Percentiles rank a stretch among this genome's conserved stretches.
These are phyloP conservation scores for Linyphia triangularis DNA, from an alignment of 2,888 invertebrate genomes.

Conservation along the genomic window DNA sequence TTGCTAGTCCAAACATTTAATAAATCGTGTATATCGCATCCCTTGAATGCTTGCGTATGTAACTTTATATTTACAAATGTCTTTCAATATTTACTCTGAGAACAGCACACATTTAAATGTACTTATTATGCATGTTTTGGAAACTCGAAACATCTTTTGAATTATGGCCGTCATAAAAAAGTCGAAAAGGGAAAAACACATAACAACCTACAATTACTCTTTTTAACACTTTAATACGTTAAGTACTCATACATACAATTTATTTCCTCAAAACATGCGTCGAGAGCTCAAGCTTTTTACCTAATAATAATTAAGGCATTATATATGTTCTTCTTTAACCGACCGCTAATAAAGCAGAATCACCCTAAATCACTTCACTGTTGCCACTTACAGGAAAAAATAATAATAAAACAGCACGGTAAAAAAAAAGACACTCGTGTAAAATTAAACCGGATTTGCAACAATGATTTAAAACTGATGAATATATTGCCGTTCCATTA, in stretches of 20 bases:
- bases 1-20: too few relatives aligned
- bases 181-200: not conserved
- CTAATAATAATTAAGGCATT: constrained; percentile 61
- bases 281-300: constrained; percentile 20
- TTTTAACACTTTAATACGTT: constrained; percentile 47
- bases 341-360: constrained; percentile 43
- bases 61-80: not conserved
- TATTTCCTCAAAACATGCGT: constrained; percentile 15
- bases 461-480: constrained; percentile 72
- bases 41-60: not conserved
- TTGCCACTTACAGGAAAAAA: not conserved
- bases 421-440: constrained; percentile 35
- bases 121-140: not conserved
- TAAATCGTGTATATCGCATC: too few relatives aligned
- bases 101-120: not conserved
- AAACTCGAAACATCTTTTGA: constrained; percentile 2
- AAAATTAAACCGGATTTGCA: constrained; percentile 72
- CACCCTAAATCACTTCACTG: constrained; percentile 43
- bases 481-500: constrained; percentile 68
- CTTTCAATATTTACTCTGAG: not conserved
- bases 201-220: constrained; percentile 28
- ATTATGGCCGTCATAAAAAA: constrained; percentile 14
- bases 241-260: constrained; percentile 16
- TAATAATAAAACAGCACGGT: not conserved
- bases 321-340: constrained; percentile 38